Evolutionary conservation across 64 coral and sea anemone species (phyloP).

Genomic region (Cladopsammia gracilis): DNA sequence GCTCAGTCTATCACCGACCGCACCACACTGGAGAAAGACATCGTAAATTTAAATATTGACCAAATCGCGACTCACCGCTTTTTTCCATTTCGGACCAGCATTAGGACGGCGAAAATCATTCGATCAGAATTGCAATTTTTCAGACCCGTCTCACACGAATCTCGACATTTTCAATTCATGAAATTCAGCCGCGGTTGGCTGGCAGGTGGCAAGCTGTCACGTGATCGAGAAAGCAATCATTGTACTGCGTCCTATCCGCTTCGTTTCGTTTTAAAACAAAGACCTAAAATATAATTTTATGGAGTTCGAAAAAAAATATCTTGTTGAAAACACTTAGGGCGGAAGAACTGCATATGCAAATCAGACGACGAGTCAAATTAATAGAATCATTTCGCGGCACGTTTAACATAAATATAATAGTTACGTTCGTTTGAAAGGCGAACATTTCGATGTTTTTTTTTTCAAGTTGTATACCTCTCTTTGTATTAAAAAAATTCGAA

Average conservation of each 20-base stretch:
- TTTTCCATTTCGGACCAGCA: slow-evolving; percentile 52
- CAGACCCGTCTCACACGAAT: slow-evolving; percentile 43
- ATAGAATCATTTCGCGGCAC: not conserved
- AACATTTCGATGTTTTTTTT: not conserved
- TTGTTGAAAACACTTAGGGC: not conserved
- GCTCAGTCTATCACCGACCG: not conserved
- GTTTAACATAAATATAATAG: not conserved
- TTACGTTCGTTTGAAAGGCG: not conserved
- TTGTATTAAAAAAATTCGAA: not conserved
- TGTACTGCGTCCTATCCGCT: slow-evolving; percentile 39
- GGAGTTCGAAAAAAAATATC: not conserved
- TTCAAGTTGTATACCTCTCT: not conserved
- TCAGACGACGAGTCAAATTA: not conserved
- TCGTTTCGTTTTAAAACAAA: slow-evolving; percentile 5
- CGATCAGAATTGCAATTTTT: slow-evolving; percentile 37
- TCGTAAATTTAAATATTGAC: not conserved
- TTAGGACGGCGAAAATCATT: slow-evolving; percentile 31
- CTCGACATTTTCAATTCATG: slow-evolving; percentile 57
- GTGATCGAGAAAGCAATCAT: slow-evolving; percentile 41
- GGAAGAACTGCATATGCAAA: slow-evolving; percentile 1
- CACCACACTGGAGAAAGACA: not conserved
- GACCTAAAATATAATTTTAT: slow-evolving; percentile 10
- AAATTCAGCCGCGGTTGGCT: slow-evolving; percentile 6
- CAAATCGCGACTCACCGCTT: slow-evolving; percentile 39
- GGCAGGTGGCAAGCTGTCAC: slow-evolving; percentile 38